Evolutionary conservation across 2,797 vertebrate species (phyloP).

Genomic region (Cyprinodon diabolis): DNA sequence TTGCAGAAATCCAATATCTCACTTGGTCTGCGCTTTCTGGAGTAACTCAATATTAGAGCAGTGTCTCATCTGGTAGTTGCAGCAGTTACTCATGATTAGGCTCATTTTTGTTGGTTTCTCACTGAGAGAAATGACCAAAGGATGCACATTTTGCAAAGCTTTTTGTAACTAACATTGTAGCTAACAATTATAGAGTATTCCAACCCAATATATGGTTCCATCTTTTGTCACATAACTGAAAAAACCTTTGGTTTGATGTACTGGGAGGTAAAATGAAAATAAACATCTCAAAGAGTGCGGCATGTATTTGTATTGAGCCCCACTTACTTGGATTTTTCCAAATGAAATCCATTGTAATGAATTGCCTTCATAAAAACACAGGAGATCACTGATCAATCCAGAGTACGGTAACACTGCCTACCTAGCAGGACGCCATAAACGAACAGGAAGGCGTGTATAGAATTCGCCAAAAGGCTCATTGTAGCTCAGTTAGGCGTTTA

Average conservation of each 20-base stretch:
- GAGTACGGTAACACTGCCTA: not conserved
- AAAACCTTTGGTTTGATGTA: not conserved
- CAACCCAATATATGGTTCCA: not conserved
- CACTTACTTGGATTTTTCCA: not conserved
- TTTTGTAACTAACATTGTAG: slow-evolving; percentile 12
- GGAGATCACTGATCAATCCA: not conserved
- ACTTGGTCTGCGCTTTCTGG: slow-evolving; percentile 22
- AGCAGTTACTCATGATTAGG: not conserved
- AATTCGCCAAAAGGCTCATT: too few relatives aligned
- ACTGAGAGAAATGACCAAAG: slow-evolving; percentile 38
- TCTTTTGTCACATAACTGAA: not conserved
- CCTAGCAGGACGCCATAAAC: not conserved
- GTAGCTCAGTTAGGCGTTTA: not conserved
- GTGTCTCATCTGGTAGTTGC: slow-evolving; percentile 41
- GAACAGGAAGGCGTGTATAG: not conserved
- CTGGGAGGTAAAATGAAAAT: not conserved
- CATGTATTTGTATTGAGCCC: not conserved
- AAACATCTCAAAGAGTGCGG: not conserved
- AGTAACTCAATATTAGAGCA: slow-evolving; percentile 52
- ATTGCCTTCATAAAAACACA: not conserved
- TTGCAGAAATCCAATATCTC: slow-evolving; percentile 32
- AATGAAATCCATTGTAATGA: not conserved
- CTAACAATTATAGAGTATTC: not conserved
- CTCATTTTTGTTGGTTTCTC: slow-evolving; percentile 16
- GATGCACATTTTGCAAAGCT: slow-evolving; percentile 20